Evolutionary conservation across 2,888 invertebrate genomes (phyloP), one percentile per base, ranked within the genome.

Genomic region (Hirtodrosophila duncani): DNA sequence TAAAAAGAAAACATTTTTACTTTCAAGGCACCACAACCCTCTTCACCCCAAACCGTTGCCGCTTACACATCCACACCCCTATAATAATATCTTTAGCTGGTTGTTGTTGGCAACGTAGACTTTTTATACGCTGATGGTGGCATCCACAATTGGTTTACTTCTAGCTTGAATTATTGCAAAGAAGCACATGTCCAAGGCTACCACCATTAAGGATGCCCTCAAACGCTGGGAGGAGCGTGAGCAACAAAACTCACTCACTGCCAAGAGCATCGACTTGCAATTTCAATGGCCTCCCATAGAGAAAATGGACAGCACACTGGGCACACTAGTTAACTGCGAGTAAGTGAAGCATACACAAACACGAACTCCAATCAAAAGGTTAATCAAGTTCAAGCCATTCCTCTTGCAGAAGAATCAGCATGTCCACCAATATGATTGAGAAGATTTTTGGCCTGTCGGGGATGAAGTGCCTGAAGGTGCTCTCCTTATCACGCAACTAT

Each of bases 231-330:
- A 97, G 84, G 96, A 96, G 43, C 90, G 90, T 16, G 91, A 90
- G 0, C 92, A 90, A 36, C 88, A 91, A 65, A 90, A 91, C 39
- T 91, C 92, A 0, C 88, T 89, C 0, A 92, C 92, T 68, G 91
- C 93, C 1, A 91, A 89, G 13, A 93, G 93, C 82, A 91, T 98
- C 2, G 92, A 91, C 64, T 88, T 98, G 45, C 93, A 92, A 66
- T 97, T 97, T 72, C 94, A 95, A 83, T 94, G 93, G 91, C 97
- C 97, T 2, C 96, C 97, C 0, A 95, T 98, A 38, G 98, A 98
- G 83, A 97, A 96, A 88, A 96, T 98, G 95, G 98, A 98, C 83
- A 93, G 91, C 62, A 91, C 93, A 0, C 88, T 98, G 37, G 91
- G 94, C 0, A 89, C 90, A 3, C 88, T 98, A 2, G 87, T 89